Base-by-base conservation (phyloP, 2,888 invertebrate species). In the Leptodirus hochenwartii region DNA sequence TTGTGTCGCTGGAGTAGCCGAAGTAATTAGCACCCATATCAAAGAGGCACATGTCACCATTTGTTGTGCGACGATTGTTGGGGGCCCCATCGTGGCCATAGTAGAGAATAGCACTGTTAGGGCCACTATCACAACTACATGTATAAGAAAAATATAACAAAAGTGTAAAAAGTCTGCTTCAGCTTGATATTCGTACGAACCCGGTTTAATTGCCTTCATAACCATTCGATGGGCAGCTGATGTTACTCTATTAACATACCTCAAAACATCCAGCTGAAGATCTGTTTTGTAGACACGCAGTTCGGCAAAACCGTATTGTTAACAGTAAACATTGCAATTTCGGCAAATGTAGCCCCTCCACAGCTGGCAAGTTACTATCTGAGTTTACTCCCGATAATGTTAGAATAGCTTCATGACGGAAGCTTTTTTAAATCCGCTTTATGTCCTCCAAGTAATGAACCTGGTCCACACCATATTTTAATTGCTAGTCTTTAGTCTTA, bases 21-120 rank as follows among this genome's bases (percentile, higher is more conserved):
- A 78, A 85, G 53, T 96, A 96, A 54, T 91, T 90, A 14, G 80
- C 90, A 3, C 96, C 96, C 93, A 96, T 93, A 56, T 98, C 96
- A 55, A 91, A 91, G 5, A 95, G 59, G 46, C 82, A 90, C 67
- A 95, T 78, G 42, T 91, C 93, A 0, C 85, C 87, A 44, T 81
- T 68, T 16, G 62, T 51, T 9, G 96, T 65, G 5, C 66, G 54
- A 45, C 73, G 72, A 45, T 71, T 66, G 51, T 96, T 96, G 1
- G 96, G 95, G 3, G 85, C 85, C n/a, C 74, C 87, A 11, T 93
- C 90, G 55, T 96, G 96, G 0, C 96, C 96, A 48, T 98, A 98
- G 56, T 96, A 96, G 27, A 98, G 59, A 28, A 87, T 67, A 1
- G 93, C 74, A 0, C 78, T 73, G 54, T 88, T 95, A 37, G 66